Evolutionary conservation across 2,113 vertebrate genomes (phyloP), one percentile per base, ranked within the genome.

Genomic region (Pangasianodon hypophthalmus): DNA sequence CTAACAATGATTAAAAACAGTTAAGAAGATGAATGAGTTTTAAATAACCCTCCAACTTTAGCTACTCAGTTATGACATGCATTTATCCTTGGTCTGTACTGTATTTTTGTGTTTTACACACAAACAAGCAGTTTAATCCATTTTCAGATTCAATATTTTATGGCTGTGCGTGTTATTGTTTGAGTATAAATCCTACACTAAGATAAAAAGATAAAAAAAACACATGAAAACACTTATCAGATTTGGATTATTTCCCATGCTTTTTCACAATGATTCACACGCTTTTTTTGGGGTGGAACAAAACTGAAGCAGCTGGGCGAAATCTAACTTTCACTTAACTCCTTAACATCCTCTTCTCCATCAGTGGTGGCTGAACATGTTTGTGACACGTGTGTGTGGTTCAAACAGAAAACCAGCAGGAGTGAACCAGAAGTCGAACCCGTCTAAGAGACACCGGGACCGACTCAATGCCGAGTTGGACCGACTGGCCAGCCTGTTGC

Each of bases 361-460:
- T 73, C 32, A 6, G 10, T 29, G 37, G 46, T 24, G 7, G 26
- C 4, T 41, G 60, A 26, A 9, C 48, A 4, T 56, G 32, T 82
- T 54, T 81, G 11, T 88, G 44, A 71, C n/a, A 37, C 32, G 6
- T 75, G 19, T 79, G 3, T 56, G 71, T 87, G 71, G 32, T 58
- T n/a, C 44, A 10, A 19, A 81, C 94, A 97, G 97, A 94, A 97
- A 95, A 93, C 96, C 96, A 2, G 87, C 95, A 48, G 79, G 91
- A 84, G 95, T 93, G 19, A 93, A 94, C 0, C 96, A 97, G 93
- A 97, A 96, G 91, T 96, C 97, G 0, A 97, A 97, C 88, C 97
- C 97, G 88, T 97, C 97, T 0, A 97, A 97, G 93, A 92, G 97
- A 81, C 97, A 97, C 92, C 94, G 97, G 64, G 97, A 97, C 83